phyloP scores from a whole-genome alignment of 2,888 invertebrate genomes.

The Ophion ventricosus region DNA sequence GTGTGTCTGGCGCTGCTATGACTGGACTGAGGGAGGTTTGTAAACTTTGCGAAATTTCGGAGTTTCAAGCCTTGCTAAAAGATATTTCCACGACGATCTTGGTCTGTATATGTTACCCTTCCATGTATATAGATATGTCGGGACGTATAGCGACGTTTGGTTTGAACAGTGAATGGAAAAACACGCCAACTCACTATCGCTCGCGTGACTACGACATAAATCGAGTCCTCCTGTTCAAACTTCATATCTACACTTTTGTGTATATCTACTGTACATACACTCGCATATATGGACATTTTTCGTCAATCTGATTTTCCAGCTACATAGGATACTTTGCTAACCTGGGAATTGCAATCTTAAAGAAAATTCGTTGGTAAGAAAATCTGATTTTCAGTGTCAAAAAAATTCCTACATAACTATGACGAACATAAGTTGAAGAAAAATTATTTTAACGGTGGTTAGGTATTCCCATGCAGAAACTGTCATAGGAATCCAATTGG shows the following conservation, averaged over 20 bases:
- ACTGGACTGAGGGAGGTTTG: background rate
- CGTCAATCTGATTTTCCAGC: background rate
- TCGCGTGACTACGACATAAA: background rate
- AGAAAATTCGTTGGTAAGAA: background rate
- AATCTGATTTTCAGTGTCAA: no score
- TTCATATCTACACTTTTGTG: background rate
- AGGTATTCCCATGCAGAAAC: no score
- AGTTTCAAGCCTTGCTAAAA: slow-evolving; percentile 29
- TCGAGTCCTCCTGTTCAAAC: slow-evolving; percentile 21
- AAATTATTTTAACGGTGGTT: no score
- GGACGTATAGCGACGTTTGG: slow-evolving; percentile 28
- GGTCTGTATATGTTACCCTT: background rate
- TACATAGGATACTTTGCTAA: background rate
- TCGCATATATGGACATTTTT: background rate
- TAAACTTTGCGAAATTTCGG: slow-evolving; percentile 45
- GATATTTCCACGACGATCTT: slow-evolving; percentile 20
- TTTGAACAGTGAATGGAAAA: slow-evolving; percentile 30
- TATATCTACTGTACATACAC: background rate
- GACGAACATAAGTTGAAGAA: no score
- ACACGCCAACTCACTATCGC: slow-evolving; percentile 4
- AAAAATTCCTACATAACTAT: no score
- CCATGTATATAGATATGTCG: slow-evolving; percentile 7
- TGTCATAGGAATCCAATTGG: no score
- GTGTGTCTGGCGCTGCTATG: slow-evolving; percentile 14
- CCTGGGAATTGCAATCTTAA: background rate